Evolutionary conservation across 37 sponge, comb jelly and placozoan genomes (phyloP), one percentile per base, ranked within the genome.

Genomic region (Oscarella lobularis): DNA sequence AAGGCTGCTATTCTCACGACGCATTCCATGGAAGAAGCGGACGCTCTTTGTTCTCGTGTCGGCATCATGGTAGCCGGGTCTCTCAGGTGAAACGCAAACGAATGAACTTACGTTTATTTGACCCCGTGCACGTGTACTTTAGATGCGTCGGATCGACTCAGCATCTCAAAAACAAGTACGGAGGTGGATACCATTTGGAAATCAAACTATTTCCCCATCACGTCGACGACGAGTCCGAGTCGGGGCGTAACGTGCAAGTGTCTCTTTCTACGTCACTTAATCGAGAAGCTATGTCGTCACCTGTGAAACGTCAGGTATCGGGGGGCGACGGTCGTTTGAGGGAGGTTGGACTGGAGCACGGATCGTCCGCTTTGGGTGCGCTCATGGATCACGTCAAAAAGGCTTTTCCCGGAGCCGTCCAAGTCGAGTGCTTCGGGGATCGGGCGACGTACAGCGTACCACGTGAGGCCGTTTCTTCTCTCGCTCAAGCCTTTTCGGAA

Each of bases 81-180:
- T 5, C n/a, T 74, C 31, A 6, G 55, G 75, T 74, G 31, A n/a
- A n/a, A n/a, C n/a, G n/a, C n/a, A n/a, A n/a, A n/a, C n/a, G n/a
- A n/a, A n/a, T n/a, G n/a, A n/a, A n/a, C n/a, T n/a, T n/a, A n/a
- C n/a, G n/a, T n/a, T n/a, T n/a, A n/a, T n/a, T n/a, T n/a, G n/a
- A n/a, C n/a, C n/a, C n/a, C n/a, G 85, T 85, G n/a, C 80, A 82
- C 73, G 85, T 80, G 9, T 36, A 40, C 3, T 82, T 85, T 41
- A 55, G 73, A 40, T 85, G 85, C 55, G 32, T 85, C 20, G 85
- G 85, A 20, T 66, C 77, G 9, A n/a, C 72, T 1, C 85, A 85
- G 78, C 85, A 85, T 72, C 74, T 85, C 72, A 85, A 85, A 74
- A 75, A 54, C 34, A 74, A 79, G 72, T 90, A 73, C 85, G 71